Base-by-base conservation (phyloP, 2,797 vertebrate genomes). In the Molothrus ater region DNA sequence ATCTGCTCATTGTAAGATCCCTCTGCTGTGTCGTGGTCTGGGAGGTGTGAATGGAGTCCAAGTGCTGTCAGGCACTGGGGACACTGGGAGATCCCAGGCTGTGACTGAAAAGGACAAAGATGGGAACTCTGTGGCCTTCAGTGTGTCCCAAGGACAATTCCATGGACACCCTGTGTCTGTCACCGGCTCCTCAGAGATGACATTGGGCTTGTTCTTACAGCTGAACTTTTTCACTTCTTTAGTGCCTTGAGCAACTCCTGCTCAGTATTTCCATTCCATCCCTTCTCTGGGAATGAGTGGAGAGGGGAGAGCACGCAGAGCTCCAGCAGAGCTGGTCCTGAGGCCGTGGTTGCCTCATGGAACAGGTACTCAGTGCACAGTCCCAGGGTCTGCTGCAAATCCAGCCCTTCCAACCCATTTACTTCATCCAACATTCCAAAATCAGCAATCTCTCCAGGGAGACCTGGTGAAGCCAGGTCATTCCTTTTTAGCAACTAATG, bases 151-250 rank as follows among this genome's bases (percentile, higher is more conserved):
- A 59, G 80, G 47, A 76, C n/a, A 32, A 47, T 14, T 25, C 60
- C 45, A n/a, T 12, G 38, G 31, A 65, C 60, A 74, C 26, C 16
- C 34, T 17, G 34, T 0, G 0, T 40, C 56, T 0, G 2, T 16
- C 86, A 48, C 1, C 0, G 1, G n/a, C 66, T 79, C 54, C 60
- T 26, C 2, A 0, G 31, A 32, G 48, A 3, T 5, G 10, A 43
- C n/a, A 43, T 1, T 14, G 51, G 32, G 11, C 13, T 45, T 83
- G 24, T n/a, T 69, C 66, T 65, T 29, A 34, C 2, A 2, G 75
- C 26, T 66, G 13, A 87, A 57, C 60, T 26, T 60, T 32, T 47
- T 20, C 7, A 72, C 16, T 68, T 57, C 53, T 54, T 68, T 3
- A 59, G 50, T 38, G 73, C 31, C 18, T 56, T 29, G 26, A 90